Evolutionary conservation across 1,140 invertebrate genomes (phyloP), one percentile per base, ranked within the genome.

Genomic region (Ooceraea biroi): DNA sequence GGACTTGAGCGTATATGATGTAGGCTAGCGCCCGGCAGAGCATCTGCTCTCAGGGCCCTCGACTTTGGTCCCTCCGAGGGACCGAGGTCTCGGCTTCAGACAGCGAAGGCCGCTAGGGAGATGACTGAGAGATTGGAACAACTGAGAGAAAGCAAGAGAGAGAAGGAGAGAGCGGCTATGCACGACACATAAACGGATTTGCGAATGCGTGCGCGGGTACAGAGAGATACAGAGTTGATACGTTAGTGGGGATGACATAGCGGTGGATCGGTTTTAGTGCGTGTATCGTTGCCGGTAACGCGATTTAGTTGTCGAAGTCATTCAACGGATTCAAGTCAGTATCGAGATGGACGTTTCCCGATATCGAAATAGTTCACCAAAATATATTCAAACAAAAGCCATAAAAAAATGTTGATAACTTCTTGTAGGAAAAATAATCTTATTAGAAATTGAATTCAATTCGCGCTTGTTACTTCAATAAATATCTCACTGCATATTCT

Each of bases 1-100:
- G 77, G 90, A 88, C 89, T 91, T 90, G 85, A 91, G 82, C 58
- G 83, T 89, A 83, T 90, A 36, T 36, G 89, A 91, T 90, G 82
- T 88, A 78, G 68, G 65, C 66, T 57, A 44, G 63, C 60, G 85
- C 73, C 73, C 60, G 63, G 36, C 58, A 55, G 41, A 52, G 85
- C 83, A 85, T 85, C 85, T 72, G 83, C 80, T 85, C 71, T 27
- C 52, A 27, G 74, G 46, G 60, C 41, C 55, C 55, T 73, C 71
- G 71, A 73, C 71, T 44, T 25, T 36, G 25, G 52, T 73, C 69
- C 52, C 69, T 57, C 52, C 14, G 69, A 73, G 69, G 36, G 69
- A 73, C 69, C 69, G 58, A 76, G 44, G 44, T 76, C 72, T 61
- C 73, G 73, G 48, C 73, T 76, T 76, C 44, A 76, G 73, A 63